A percentile compares a stretch with the other conserved stretches of the same genome.
Evolutionary conservation across 2,113 vertebrate genomes (phyloP).

Genomic region (Morphnarchus princeps): DNA sequence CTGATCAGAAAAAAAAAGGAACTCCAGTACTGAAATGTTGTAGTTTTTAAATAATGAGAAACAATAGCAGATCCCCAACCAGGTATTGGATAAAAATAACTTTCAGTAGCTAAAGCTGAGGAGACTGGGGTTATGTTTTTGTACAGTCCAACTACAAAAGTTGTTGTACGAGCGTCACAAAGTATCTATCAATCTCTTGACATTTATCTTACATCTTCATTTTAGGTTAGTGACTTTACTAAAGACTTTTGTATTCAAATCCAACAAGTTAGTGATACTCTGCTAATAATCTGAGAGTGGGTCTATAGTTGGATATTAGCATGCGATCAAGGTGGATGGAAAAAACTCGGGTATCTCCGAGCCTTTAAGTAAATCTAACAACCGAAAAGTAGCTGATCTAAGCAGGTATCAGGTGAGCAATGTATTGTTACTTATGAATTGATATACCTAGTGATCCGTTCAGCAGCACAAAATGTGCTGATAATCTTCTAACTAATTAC

Average conservation of each 20-base stretch:
- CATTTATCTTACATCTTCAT: neutral
- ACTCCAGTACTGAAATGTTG: neutral
- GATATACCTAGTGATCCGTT: neutral
- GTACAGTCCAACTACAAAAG: neutral
- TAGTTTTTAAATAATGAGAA: neutral
- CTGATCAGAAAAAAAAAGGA: neutral
- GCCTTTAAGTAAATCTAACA: neutral
- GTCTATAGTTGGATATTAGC: neutral
- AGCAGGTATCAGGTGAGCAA: neutral
- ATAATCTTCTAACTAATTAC: neutral
- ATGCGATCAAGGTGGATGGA: neutral
- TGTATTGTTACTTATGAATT: neutral
- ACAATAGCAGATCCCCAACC: neutral
- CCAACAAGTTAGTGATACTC: neutral
- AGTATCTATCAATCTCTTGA: neutral
- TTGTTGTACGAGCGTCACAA: accelerated
- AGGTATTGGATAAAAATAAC: neutral
- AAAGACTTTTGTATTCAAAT: neutral
- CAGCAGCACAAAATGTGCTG: neutral
- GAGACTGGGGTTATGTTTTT: accelerated
- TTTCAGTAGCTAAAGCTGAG: neutral
- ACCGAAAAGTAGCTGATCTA: neutral
- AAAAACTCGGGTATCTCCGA: neutral
- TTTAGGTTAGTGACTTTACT: neutral
- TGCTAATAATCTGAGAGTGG: neutral